Evolutionary conservation across 2,797 vertebrate species (phyloP), one percentile per base, ranked within the genome.

Genomic region (Brotula barbata): DNA sequence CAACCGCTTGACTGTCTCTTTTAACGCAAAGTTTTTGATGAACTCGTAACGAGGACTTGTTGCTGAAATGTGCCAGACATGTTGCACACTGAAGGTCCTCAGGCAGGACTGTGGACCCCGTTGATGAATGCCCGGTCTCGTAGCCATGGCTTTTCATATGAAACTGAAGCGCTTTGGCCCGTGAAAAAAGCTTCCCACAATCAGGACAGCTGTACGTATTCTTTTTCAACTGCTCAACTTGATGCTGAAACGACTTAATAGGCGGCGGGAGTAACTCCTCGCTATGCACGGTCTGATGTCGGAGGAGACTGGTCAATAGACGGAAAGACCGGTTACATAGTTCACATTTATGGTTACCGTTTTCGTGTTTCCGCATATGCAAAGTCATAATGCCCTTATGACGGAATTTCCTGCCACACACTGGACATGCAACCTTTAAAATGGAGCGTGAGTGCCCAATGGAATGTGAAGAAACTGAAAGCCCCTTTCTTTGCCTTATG

Each of bases 91-190:
- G 88, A 9, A 82, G 76, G 16, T 72, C 79, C 43, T 83, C 82
- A 23, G 78, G 63, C 0, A 34, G 48, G 15, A 65, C 58, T 2
- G 45, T 16, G 9, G 88, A 78, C 5, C 58, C 52, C 0, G 76
- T 75, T 0, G 83, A 77, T 0, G 86, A 81, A 46, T 78, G 78
- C 12, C 86, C 85, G 0, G 78, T 89, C 67, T 92, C 90, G 19
- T 90, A 90, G 25, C 91, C 91, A 15, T 93, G 92, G 73, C 90
- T 89, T 60, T 86, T 91, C 92, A 93, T 92, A 55, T 93, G 92
- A 73, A 93, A 93, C 88, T 92, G 90, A 25, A 93, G 91, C 0
- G 92, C 92, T 80, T 92, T 93, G 23, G 87, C 92, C 14, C 91
- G 85, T 1, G 91, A 92, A 43, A 92, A 93, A 43, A 85, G 81